These are phyloP conservation scores for Chrysolina americana DNA, from an alignment of 2,888 invertebrate genomes.

Conservation along the genomic window DNA sequence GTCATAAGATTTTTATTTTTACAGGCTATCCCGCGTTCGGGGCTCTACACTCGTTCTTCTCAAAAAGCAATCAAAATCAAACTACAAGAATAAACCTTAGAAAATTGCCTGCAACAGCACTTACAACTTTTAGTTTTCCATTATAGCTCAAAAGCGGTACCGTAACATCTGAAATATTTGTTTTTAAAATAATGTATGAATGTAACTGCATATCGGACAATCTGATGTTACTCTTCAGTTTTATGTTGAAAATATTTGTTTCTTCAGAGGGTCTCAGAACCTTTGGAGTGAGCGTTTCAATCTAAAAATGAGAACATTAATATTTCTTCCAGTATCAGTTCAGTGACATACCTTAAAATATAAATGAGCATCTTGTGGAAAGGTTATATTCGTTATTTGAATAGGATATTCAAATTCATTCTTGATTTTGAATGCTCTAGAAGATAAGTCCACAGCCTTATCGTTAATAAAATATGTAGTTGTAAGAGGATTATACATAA, in stretches of 20 bases:
- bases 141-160: constrained; percentile 82
- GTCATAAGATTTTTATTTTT: too few relatives aligned
- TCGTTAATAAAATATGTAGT: constrained; percentile 70
- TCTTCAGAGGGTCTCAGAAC: constrained; percentile 75
- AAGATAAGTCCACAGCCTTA: constrained; percentile 62
- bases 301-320: constrained; percentile 66
- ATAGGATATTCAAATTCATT: constrained; percentile 84
- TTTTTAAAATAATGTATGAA: constrained; percentile 77
- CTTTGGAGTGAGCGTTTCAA: constrained; percentile 75
- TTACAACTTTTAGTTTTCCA: constrained; percentile 77
- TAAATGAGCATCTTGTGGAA: constrained; percentile 74
- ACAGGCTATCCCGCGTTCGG: too few relatives aligned
- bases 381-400: constrained; percentile 80
- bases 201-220: constrained; percentile 74
- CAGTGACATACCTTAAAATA: constrained; percentile 51
- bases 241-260: constrained; percentile 73
- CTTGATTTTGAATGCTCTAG: constrained; percentile 73
- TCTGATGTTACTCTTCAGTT: constrained; percentile 71
- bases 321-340: background rate
- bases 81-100: background rate
- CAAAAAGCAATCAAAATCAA: too few relatives aligned
- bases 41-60: too few relatives aligned
- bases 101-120: constrained; percentile 44
- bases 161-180: constrained; percentile 81
- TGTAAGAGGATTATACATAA: constrained; percentile 72